Base-by-base conservation (phyloP, 2,888 invertebrate species). In the Drosophila neutralis region DNA sequence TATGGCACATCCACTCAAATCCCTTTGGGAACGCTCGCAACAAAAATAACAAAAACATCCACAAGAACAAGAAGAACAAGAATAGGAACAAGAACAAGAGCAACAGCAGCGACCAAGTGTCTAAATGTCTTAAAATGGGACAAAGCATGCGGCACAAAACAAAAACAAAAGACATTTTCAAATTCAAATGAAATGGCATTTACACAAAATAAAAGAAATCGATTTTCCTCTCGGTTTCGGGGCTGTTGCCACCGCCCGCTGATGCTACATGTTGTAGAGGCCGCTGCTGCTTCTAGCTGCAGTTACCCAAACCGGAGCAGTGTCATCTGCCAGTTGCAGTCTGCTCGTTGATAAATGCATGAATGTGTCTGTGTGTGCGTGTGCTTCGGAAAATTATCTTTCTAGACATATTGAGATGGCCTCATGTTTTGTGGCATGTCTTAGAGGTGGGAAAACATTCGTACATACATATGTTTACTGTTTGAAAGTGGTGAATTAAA, bases 131-230 rank as follows among this genome's bases (percentile, higher is more conserved):
- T 75, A 70, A 86, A 90, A 90, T 83, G 86, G 82, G 80, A 87
- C 90, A 90, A 88, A 75, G 84, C 85, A 89, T 80, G 84, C 84
- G 89, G 87, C 87, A 76, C 65, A 69, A 67, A 76, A 82, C 80
- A 73, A 70, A 75, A 72, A 76, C 71, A 89, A 80, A 84, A 72
- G 38, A 56, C 38, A 66, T 45, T 45, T 45, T 45, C 73, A 61
- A 71, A 76, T 71, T 75, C 82, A 82, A 82, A 87, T 76, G 74
- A 84, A 87, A 89, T 87, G 80, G 51, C 86, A 85, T 89, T 89
- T 85, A 73, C 62, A 82, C 75, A 79, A 88, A 82, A 76, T 80
- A 85, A 82, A 82, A 76, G 75, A 88, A 82, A 88, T 88, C 89
- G 86, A 90, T 86, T 89, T 84, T 82, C 72, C 29, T 75, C 72